Evolutionary conservation across 2,797 vertebrate genomes (phyloP).

Genomic region (Falco berigora): DNA sequence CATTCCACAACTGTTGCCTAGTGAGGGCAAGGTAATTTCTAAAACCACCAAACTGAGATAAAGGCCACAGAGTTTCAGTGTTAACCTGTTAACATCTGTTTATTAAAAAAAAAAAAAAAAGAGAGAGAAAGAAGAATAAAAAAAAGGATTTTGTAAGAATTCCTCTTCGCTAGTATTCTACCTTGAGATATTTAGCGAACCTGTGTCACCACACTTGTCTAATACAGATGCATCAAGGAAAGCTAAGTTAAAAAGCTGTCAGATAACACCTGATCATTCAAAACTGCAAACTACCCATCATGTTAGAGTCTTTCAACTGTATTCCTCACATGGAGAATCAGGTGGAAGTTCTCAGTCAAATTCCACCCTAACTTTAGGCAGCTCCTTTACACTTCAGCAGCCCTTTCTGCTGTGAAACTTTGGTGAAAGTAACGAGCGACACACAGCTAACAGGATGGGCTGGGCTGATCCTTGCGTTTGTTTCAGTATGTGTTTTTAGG

Average conservation of each 20-base stretch:
- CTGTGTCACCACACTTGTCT: neutral
- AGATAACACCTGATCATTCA: neutral
- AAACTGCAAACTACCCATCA: neutral
- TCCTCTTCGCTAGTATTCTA: neutral
- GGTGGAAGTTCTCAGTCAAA: neutral
- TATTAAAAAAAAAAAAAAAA: neutral
- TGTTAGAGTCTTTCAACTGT: neutral
- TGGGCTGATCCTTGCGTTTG: fast-evolving
- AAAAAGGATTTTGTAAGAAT: neutral
- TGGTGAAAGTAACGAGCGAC: fast-evolving
- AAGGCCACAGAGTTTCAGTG: neutral
- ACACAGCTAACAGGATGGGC: neutral
- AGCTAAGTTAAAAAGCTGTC: neutral
- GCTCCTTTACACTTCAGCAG: neutral
- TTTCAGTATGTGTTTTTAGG: neutral
- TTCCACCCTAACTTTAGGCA: neutral
- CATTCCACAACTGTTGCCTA: neutral
- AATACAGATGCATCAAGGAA: neutral
- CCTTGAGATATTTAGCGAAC: neutral
- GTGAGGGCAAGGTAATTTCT: neutral
- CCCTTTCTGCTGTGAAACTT: neutral
- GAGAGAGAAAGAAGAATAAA: no score
- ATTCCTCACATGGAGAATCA: fast-evolving
- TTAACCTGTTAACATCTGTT: neutral
- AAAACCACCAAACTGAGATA: neutral